Evolutionary conservation across 1,140 invertebrate genomes (phyloP), one percentile per base, ranked within the genome.

Genomic region (Drosophila cardini): DNA sequence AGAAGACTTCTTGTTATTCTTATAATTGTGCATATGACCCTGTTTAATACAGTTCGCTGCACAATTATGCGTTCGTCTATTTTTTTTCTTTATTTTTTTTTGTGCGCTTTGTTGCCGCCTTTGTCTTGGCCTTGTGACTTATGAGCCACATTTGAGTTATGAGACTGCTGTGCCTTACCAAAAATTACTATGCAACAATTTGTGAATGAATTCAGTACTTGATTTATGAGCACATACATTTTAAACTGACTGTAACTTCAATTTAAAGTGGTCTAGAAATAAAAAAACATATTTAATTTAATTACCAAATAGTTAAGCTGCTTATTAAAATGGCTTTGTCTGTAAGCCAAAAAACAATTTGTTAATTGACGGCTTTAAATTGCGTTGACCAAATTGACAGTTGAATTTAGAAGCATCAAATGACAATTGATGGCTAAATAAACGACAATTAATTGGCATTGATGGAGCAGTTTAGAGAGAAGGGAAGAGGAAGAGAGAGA

Each of bases 11-110:
- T 64, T 69, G 75, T 78, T 86, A 82, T 82, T 86, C 79, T 87
- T 87, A 87, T 87, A 87, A 87, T 87, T 87, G 83, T 72, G 83
- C 83, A 87, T 82, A 87, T 87, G 83, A 87, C 83, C 83, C 83
- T 82, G 83, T 80, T 87, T 87, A 87, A 77, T 87, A 87, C 83
- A 87, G 83, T 87, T 87, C 83, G 76, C 64, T 79, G 83, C 67
- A 75, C 83, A 87, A 87, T 83, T 78, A 71, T 78, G 72, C 65
- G 74, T 73, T 77, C 52, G 32, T 32, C 68, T 75, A 64, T 70
- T 71, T 63, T 63, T 67, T 58, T 43, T 38, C 48, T 34, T 76
- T 26, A 26, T 26, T 26, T 26, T 34, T 76, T 56, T 13, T 32
- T 48, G n/a, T n/a, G n/a, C n/a, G n/a, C n/a, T 67, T 16, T 60